Evolutionary conservation across 2,113 vertebrate species (phyloP).

Genomic region (Silurus glanis): DNA sequence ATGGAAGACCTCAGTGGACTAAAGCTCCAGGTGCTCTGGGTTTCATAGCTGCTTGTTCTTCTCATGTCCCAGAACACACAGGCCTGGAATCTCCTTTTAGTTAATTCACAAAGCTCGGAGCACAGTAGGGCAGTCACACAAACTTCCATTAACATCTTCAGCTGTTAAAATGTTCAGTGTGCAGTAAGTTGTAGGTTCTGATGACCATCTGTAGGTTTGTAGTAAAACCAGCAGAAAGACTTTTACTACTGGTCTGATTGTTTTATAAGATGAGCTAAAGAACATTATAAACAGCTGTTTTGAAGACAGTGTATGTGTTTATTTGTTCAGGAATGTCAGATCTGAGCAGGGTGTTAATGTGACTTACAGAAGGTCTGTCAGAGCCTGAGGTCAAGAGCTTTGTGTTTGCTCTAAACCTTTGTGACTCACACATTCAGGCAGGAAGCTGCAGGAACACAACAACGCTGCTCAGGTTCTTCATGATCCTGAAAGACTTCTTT

Average conservation of each 20-base stretch:
- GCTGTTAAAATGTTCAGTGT: not conserved
- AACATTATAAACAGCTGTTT: not conserved
- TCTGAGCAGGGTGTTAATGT: slow-evolving; percentile 1
- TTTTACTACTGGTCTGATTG: not conserved
- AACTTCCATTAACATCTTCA: not conserved
- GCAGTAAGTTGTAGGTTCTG: not conserved
- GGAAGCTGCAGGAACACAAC: slow-evolving; percentile 19
- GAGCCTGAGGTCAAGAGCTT: slow-evolving; percentile 30
- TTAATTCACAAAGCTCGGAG: not conserved
- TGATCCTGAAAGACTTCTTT: not conserved
- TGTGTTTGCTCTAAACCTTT: slow-evolving; percentile 19
- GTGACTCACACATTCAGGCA: slow-evolving; percentile 35
- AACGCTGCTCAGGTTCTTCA: not conserved
- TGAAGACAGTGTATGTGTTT: not conserved
- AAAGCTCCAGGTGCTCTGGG: not conserved
- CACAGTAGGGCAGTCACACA: not conserved
- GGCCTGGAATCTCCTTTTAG: not conserved
- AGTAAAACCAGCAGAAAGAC: not conserved
- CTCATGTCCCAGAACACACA: not conserved
- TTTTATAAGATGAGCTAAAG: not conserved
- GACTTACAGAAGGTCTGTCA: not conserved
- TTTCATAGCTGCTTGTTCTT: slow-evolving; percentile 2
- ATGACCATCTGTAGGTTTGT: not conserved
- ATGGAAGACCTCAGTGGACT: not conserved
- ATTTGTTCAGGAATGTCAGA: not conserved